Evolutionary conservation across 1,140 invertebrate genomes (phyloP), one percentile per base, ranked within the genome.

Genomic region (Leucophenga varia): DNA sequence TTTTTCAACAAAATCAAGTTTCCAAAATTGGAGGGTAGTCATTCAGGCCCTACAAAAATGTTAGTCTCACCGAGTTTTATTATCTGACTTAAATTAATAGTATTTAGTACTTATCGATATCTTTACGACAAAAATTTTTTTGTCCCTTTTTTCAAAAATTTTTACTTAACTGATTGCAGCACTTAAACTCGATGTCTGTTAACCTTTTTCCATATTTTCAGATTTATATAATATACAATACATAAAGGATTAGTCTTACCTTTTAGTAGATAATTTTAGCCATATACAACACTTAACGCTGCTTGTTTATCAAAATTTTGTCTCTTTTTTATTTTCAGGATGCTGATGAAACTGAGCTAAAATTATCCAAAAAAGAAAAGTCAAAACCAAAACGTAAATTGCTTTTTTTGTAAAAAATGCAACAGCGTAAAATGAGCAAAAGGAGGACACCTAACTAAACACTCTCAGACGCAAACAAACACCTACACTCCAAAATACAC

Each of bases 371-470:
- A 13, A 51, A 50, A 21, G 47, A 57, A 44, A 57, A 57, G 51
- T 19, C 47, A 16, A 56, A 57, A 31, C 54, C 54, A 18, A 57
- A 54, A 36, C 49, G 41, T 34, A 48, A 54, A 41, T 51, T 57
- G 9, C 35, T 57, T n/a, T 57, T 54, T 18, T 57, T 35, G 20
- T 19, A 17, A 16, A 13, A 8, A 6, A 3, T 37, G 6, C 18
- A 19, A 16, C 16, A 17, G 16, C 32, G 32, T 4, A n/a, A 14
- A n/a, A 10, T 14, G 35, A 17, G 6, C 17, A n/a, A n/a, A n/a
- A n/a, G n/a, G n/a, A n/a, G n/a, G n/a, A n/a, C 16, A 7, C 6
- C 3, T 18, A 12, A 3, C 18, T 17, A 16, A 3, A 37, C 12
- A 25, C 22, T 25, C 22, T 6, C 22, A 25, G 5, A 25, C 5